These are phyloP conservation scores for Hyphantria cunea DNA, from an alignment of 1,140 invertebrate genomes.

Conservation along the genomic window DNA sequence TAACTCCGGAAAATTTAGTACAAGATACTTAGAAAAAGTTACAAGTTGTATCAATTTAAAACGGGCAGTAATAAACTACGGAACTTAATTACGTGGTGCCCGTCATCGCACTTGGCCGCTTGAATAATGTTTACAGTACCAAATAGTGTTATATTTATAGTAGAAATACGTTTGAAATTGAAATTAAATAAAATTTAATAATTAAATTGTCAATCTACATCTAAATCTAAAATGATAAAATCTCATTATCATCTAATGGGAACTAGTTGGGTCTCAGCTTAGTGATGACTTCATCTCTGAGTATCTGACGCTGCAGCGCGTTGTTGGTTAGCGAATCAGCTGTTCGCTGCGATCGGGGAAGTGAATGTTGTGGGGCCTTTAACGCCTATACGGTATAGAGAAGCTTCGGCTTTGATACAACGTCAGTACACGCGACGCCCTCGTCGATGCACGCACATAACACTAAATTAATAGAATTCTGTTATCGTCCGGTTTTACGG, in stretches of 20 bases:
- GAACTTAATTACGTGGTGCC: too few species aligned
- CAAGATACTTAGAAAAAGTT: too few species aligned
- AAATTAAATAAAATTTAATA: too few species aligned
- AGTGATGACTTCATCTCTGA: background rate
- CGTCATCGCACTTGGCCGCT: too few species aligned
- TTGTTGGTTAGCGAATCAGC: constrained; percentile 60
- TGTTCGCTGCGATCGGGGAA: constrained; percentile 57
- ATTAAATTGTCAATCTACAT: background rate
- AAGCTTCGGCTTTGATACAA: constrained; percentile 42
- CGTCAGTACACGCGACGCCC: constrained; percentile 57
- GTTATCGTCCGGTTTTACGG: constrained; percentile 36
- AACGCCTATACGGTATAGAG: constrained; percentile 21
- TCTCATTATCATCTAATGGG: too few species aligned
- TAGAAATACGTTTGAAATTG: too few species aligned
- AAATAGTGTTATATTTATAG: too few species aligned
- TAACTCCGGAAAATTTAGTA: too few species aligned
- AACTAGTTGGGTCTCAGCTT: background rate
- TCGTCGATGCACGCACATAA: constrained; percentile 40
- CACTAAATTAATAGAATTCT: constrained; percentile 26
- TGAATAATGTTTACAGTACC: too few species aligned
- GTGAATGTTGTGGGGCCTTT: constrained; percentile 38
- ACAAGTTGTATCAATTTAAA: too few species aligned
- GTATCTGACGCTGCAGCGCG: too few species aligned
- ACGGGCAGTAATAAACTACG: too few species aligned
- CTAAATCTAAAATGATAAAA: background rate